Conservation (phyloP, 2,797 vertebrate species). For the Sus cebifrons region DNA sequence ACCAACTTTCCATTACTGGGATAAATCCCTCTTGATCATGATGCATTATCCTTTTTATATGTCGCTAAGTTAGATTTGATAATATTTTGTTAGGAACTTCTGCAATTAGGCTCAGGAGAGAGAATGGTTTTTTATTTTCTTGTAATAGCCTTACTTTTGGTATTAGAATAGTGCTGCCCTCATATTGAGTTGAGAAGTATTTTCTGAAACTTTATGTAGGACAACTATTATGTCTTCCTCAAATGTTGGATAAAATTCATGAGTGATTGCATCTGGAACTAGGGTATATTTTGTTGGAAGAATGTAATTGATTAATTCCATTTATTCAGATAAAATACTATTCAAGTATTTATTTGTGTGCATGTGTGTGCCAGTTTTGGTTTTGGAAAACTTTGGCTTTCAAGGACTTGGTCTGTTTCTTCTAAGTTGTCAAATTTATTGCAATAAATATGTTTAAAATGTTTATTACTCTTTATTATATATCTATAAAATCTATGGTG, state of each 20-base stretch:
- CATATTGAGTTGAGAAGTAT: slow-evolving; percentile 15
- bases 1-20: slow-evolving; percentile 31
- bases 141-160: slow-evolving; percentile 14
- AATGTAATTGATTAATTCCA: neutral
- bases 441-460: neutral
- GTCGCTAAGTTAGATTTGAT: slow-evolving; percentile 5
- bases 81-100: slow-evolving; percentile 1
- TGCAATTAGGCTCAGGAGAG: neutral
- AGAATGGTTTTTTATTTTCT: slow-evolving; percentile 15
- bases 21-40: slow-evolving; percentile 20
- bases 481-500: neutral
- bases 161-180: neutral
- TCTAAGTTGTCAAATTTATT: slow-evolving; percentile 22
- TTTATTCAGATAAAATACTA: slow-evolving; percentile 9
- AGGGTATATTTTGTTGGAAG: neutral
- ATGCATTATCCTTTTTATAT: slow-evolving; percentile 26
- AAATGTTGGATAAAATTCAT: neutral
- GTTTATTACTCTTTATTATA: neutral
- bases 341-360: neutral
- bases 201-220: slow-evolving; percentile 25
- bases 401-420: neutral
- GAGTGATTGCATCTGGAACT: neutral
- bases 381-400: slow-evolving; percentile 33
- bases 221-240: neutral
- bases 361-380: slow-evolving; percentile 20